Percentiles rank a stretch among this genome's conserved stretches.
Evolutionary conservation across 2,888 invertebrate species (phyloP).

Genomic region (Ophion obscuratus): DNA sequence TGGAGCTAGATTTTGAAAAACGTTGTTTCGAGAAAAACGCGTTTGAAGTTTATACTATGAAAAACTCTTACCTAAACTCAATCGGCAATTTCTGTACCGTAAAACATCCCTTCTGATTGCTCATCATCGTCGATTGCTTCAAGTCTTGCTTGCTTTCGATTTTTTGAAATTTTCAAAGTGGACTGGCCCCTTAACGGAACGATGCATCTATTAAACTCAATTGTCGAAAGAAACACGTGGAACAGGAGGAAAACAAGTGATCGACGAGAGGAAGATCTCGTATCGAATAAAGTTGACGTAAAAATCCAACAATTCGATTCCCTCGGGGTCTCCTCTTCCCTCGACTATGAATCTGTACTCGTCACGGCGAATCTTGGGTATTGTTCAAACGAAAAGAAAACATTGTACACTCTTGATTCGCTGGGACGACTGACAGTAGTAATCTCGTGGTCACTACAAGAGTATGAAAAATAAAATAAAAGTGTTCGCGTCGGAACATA

Average conservation of each 20-base stretch:
- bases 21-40: too few species aligned
- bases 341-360: neutral
- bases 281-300: slow-evolving; percentile 10
- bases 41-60: too few species aligned
- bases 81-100: too few species aligned
- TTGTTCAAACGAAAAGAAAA: slow-evolving; percentile 11
- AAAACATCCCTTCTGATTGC: too few species aligned
- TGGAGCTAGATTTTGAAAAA: too few species aligned
- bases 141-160: too few species aligned
- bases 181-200: neutral
- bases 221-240: slow-evolving; percentile 1
- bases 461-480: too few species aligned
- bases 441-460: too few species aligned
- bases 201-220: slow-evolving; percentile 22
- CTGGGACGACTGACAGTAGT: neutral
- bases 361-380: neutral
- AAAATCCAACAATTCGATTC: slow-evolving; percentile 3
- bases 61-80: too few species aligned
- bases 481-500: too few species aligned
- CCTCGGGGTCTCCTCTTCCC: neutral
- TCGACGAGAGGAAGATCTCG: slow-evolving; percentile 10
- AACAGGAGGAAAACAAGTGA: slow-evolving; percentile 22
- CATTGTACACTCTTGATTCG: neutral
- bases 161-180: too few species aligned
- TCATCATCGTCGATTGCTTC: too few species aligned